These are phyloP conservation scores for Aphidoletes aphidimyza DNA, from an alignment of 2,888 invertebrate genomes.

Conservation along the genomic window DNA sequence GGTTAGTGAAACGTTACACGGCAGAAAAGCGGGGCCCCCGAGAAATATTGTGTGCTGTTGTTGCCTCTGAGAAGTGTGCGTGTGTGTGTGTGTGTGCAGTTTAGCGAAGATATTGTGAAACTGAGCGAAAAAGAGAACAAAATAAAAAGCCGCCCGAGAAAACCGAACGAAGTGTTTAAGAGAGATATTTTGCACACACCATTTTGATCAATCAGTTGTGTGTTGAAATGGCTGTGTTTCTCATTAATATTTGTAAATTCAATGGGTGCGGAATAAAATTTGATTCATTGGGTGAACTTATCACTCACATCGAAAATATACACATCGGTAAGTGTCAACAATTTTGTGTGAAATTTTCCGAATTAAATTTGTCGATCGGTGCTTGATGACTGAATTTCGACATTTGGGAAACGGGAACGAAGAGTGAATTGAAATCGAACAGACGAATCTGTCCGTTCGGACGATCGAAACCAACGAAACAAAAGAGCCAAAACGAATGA, in stretches of 20 bases:
- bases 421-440: not conserved
- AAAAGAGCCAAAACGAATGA: not conserved
- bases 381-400: not conserved
- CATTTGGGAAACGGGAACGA: not conserved
- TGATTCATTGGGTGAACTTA: constrained; percentile 81
- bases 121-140: not conserved
- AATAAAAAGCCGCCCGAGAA: not conserved
- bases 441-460: no score
- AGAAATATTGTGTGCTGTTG: not conserved
- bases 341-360: not conserved
- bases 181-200: constrained; percentile 56
- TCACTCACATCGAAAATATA: constrained; percentile 87
- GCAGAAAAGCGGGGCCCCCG: not conserved
- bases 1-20: not conserved
- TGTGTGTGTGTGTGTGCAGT: not conserved
- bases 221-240: constrained; percentile 86
- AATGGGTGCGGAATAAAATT: constrained; percentile 87
- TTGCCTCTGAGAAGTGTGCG: no score
- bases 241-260: constrained; percentile 89
- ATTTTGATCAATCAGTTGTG: constrained; percentile 62
- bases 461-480: no score
- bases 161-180: not conserved
- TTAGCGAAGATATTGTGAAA: no score
- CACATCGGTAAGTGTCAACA: constrained; percentile 79
- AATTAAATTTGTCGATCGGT: no score